Percentiles rank a stretch among this genome's conserved stretches.
Conservation (phyloP, 2,113 vertebrate species). For the Eptesicus fuscus region DNA sequence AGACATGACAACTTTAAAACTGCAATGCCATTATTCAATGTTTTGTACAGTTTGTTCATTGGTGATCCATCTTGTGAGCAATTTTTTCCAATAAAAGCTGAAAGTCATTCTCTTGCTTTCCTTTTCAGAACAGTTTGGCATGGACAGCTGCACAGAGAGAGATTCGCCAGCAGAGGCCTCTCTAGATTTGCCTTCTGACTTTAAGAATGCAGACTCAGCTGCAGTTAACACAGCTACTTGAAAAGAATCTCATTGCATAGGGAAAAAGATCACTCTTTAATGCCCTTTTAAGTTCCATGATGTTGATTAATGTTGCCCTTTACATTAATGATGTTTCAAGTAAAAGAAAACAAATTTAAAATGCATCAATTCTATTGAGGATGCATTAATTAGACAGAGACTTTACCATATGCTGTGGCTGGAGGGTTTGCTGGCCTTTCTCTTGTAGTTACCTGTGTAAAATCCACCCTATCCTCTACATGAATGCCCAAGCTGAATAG, state of each 20-base stretch:
- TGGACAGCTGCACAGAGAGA: slow-evolving; percentile 73
- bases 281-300: slow-evolving; percentile 88
- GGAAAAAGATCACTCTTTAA: slow-evolving; percentile 85
- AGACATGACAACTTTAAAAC: slow-evolving; percentile 56
- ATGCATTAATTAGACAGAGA: slow-evolving; percentile 89
- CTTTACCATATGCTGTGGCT: slow-evolving; percentile 86
- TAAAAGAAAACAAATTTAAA: slow-evolving; percentile 92
- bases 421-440: slow-evolving; percentile 87
- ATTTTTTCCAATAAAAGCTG: slow-evolving; percentile 72
- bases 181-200: slow-evolving; percentile 89
- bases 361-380: slow-evolving; percentile 90
- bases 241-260: slow-evolving; percentile 82
- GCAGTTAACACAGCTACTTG: slow-evolving; percentile 81
- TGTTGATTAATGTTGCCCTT: slow-evolving; percentile 92
- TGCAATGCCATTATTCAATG: slow-evolving; percentile 48
- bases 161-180: slow-evolving; percentile 95
- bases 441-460: slow-evolving; percentile 91
- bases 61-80: slow-evolving; percentile 62
- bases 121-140: slow-evolving; percentile 50
- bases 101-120: slow-evolving; percentile 14
- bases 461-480: slow-evolving; percentile 91
- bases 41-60: slow-evolving; percentile 46
- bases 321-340: slow-evolving; percentile 90
- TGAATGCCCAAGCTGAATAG: slow-evolving; percentile 94
- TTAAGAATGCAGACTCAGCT: slow-evolving; percentile 41